Evolutionary conservation across 1,140 invertebrate genomes (phyloP).

Genomic region (Meloidogyne hapla): DNA sequence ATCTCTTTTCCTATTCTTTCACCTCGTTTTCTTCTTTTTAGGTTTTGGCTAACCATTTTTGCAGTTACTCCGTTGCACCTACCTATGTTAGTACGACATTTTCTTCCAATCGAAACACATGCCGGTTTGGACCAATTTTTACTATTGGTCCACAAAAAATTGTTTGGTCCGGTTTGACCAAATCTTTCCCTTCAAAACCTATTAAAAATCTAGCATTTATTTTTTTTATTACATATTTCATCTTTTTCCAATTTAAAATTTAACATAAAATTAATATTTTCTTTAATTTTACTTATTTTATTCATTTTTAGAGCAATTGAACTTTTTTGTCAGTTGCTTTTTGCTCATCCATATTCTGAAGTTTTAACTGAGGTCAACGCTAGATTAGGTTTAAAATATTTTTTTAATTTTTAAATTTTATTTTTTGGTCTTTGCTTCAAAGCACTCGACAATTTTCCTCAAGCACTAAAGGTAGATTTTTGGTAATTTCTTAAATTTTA

Average conservation of each 20-base stretch:
- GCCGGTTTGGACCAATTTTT: constrained; percentile 1
- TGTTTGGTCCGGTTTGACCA: no score
- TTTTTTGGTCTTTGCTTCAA: constrained; percentile 39
- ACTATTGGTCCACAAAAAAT: background rate
- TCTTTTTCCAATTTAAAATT: no score
- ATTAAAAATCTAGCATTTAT: no score
- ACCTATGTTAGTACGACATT: no score
- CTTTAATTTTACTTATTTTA: background rate
- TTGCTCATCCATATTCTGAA: constrained; percentile 37
- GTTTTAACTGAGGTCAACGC: constrained; percentile 31
- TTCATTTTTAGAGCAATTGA: constrained; percentile 42
- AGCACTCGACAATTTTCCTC: constrained; percentile 39
- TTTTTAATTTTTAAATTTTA: background rate
- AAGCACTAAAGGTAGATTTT: constrained; percentile 33
- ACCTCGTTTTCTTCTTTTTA: constrained; percentile 7
- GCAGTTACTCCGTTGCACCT: background rate
- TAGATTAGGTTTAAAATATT: constrained; percentile 17
- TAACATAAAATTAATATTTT: no score
- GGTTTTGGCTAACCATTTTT: background rate
- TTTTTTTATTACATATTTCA: no score
- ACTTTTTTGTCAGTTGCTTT: constrained; percentile 39
- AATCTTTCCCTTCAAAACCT: no score
- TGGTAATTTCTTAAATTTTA: background rate
- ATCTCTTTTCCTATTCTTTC: background rate
- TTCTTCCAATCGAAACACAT: background rate